Evolutionary conservation across 2,797 vertebrate genomes (phyloP), one percentile per base, ranked within the genome.

Genomic region (Spheniscus humboldti): DNA sequence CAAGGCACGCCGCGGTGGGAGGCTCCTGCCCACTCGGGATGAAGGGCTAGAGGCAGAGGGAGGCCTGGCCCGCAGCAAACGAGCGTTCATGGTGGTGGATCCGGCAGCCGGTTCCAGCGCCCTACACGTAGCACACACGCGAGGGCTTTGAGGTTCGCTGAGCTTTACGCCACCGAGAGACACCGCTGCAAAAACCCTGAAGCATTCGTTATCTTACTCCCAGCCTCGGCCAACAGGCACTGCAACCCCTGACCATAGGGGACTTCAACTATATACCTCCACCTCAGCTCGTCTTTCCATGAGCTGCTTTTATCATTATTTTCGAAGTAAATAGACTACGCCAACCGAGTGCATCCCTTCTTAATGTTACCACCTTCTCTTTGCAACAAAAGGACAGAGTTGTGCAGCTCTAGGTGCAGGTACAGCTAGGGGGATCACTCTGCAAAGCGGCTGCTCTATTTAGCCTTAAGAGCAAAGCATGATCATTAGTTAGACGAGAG

Each of bases 151-250:
- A 23, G 71, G 14, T 1, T 18, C 1, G 2, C 66, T 7, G 27
- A 39, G 64, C 59, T 31, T 11, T 28, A 9, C 28, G 2, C 28
- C 20, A 2, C 67, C 3, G 15, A 13, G 33, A 18, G 25, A 10
- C 56, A 15, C 24, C 19, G 6, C 72, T 28, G 25, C 43, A 5
- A 31, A 35, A 33, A 2, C 9, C n/a, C 56, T 7, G 4, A 15
- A 1, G 22, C 5, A 3, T 9, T 4, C 3, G 4, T 9, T 4
- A 1, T 2, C 45, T 14, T 17, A 3, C 1, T 7, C 5, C 48
- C 64, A 27, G 13, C 39, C 73, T 18, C 68, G 13, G 66, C 35
- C 74, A 30, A 4, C 37, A 1, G 47, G 23, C 56, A 6, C 69
- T 6, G 43, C 55, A 2, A 6, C 17, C 33, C 55, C 77, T 23